Conservation (phyloP, 2,797 vertebrate genomes). For the Notolabrus celidotus region DNA sequence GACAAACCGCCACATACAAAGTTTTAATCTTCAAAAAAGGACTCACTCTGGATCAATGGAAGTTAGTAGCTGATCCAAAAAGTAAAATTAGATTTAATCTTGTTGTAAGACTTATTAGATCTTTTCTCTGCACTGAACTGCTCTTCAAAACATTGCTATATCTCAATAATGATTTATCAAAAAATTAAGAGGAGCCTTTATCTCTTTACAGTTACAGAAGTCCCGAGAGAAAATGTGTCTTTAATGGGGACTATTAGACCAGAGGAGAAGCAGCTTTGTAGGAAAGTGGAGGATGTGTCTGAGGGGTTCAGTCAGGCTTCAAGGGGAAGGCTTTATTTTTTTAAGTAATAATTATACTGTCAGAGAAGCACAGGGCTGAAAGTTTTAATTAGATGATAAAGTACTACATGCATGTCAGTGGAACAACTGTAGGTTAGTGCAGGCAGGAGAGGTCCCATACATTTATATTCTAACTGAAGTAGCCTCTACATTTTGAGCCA, state of each 20-base stretch:
- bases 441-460: conserved; percentile 2
- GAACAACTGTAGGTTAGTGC: conserved; percentile 1
- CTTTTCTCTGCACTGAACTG: background rate
- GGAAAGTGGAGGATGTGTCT: conserved; percentile 17
- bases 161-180: conserved; percentile 26
- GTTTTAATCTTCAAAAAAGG: too few species aligned
- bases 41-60: background rate
- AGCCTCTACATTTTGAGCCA: background rate
- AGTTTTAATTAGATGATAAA: conserved; percentile 67
- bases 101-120: background rate
- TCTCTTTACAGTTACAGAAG: conserved; percentile 22
- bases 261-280: conserved; percentile 7
- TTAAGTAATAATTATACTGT: conserved; percentile 73
- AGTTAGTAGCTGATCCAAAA: conserved; percentile 3
- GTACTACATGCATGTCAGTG: conserved; percentile 38
- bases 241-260: conserved; percentile 15
- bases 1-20: too few species aligned
- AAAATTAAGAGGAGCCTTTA: conserved; percentile 23
- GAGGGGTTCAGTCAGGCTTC: conserved; percentile 34
- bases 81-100: conserved; percentile 1
- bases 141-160: background rate
- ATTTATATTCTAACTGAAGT: too few species aligned
- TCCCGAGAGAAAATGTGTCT: background rate
- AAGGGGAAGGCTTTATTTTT: too few species aligned
- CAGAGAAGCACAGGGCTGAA: conserved; percentile 44